Evolutionary conservation across 92 coral and sea anemone species (phyloP).

Genomic region (Isaurus tuberculatus): DNA sequence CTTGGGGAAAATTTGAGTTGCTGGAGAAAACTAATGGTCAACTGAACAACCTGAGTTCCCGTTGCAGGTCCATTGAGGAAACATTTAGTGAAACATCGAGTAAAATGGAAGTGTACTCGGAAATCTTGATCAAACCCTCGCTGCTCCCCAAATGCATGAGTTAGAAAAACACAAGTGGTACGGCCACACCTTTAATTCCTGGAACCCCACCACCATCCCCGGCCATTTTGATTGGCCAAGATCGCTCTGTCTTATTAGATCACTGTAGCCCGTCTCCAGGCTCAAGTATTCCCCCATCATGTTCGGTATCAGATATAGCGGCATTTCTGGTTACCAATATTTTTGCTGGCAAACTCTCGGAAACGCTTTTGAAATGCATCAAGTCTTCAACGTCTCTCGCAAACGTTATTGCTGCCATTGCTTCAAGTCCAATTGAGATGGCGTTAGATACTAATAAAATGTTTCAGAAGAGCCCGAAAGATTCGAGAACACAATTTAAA

Average conservation of each 20-base stretch:
- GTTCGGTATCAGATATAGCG: constrained; percentile 33
- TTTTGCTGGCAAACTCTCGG: constrained; percentile 82
- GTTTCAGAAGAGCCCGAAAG: constrained; percentile 73
- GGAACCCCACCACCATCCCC: constrained; percentile 86
- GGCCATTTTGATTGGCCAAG: constrained; percentile 50
- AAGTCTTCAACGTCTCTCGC: constrained; percentile 81
- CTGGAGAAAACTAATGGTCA: no score
- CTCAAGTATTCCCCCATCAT: constrained; percentile 22
- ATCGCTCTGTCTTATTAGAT: constrained; percentile 26
- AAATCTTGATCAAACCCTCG: constrained; percentile 61
- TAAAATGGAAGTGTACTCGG: constrained; percentile 67
- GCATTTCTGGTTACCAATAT: constrained; percentile 43
- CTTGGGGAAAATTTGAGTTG: no score
- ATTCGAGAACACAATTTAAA: constrained; percentile 68
- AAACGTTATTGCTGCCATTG: constrained; percentile 75
- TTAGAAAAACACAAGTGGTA: constrained; percentile 53
- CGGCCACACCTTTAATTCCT: constrained; percentile 69
- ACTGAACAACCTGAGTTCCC: no score
- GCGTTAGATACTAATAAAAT: constrained; percentile 69
- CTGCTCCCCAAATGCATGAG: constrained; percentile 75
- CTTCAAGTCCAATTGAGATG: constrained; percentile 62
- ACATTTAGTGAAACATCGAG: constrained; percentile 72
- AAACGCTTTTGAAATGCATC: constrained; percentile 74
- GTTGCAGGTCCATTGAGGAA: constrained; percentile 63
- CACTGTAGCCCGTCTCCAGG: constrained; percentile 57